Evolutionary conservation across 1,140 invertebrate species (phyloP).

Genomic region (Whitmania pigra): DNA sequence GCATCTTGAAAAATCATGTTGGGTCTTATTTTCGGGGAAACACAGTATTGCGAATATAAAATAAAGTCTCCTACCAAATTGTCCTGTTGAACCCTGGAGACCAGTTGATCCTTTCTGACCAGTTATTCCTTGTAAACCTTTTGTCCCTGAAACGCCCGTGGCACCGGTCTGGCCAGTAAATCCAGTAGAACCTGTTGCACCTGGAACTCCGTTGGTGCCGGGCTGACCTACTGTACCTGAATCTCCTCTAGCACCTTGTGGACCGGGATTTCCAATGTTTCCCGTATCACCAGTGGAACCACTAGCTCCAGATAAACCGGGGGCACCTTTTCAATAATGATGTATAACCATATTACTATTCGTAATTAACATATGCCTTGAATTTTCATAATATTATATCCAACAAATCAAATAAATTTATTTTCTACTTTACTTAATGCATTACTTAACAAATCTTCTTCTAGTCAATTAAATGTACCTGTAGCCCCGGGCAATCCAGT

Average conservation of each 20-base stretch:
- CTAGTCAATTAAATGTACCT: not conserved
- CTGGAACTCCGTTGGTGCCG: conserved; percentile 46
- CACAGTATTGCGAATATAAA: not conserved
- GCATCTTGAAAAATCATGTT: too few species aligned
- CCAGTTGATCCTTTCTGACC: conserved; percentile 8
- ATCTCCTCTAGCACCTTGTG: conserved; percentile 9
- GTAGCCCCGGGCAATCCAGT: not conserved
- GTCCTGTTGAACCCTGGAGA: conserved; percentile 4
- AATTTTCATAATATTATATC: not conserved
- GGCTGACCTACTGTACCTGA: conserved; percentile 50
- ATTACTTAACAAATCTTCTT: not conserved
- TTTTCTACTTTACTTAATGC: too few species aligned
- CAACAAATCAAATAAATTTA: too few species aligned
- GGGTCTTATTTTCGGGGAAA: too few species aligned
- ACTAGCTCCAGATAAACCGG: conserved; percentile 24
- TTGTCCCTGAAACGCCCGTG: conserved; percentile 24
- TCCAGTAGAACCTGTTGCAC: conserved; percentile 31
- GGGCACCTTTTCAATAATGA: not conserved
- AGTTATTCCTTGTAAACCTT: not conserved
- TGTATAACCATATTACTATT: not conserved
- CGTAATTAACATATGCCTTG: not conserved
- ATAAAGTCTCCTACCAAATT: not conserved
- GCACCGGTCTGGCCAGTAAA: conserved; percentile 23
- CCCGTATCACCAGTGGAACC: conserved; percentile 11
- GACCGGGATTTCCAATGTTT: not conserved